Evolutionary conservation across 2,888 invertebrate genomes (phyloP), one percentile per base, ranked within the genome.

Genomic region (Brassicogethes aeneus): DNA sequence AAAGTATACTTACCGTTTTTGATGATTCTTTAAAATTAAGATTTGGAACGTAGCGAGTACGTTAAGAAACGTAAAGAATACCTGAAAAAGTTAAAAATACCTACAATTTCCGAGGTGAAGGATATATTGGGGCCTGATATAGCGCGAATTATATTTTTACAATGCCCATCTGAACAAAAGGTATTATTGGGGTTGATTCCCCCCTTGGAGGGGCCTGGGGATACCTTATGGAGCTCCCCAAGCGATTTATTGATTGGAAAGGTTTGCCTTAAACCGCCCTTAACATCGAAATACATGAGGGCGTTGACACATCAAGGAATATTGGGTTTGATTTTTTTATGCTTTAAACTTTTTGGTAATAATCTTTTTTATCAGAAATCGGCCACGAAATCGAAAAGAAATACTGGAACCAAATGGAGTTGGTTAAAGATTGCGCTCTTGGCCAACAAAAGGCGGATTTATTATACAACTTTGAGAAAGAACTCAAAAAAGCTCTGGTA

Each of bases 261-360:
- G 50, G 60, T 70, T 1, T 60, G 60, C 16, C 48, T 71, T 23
- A 67, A 62, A 40, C 67, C 68, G 3, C 68, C 68, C 2, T 48
- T 63, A 14, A 66, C 68, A 1, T 48, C 55, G 7, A 69, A 64
- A 50, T 57, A 65, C 49, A 54, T 66, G 17, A 61, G 62, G 51
- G 68, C 69, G 3, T 47, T 68, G 17, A 68, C 68, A 1, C 69
- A 69, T 46, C 51, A 65, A 53, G 67, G 65, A 46, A 68, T 69
- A 41, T 45, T 67, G 51, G 57, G 66, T 66, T 55, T 42, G 40
- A 47, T n/a, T n/a, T n/a, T n/a, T n/a, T n/a, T n/a, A n/a, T n/a
- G n/a, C n/a, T n/a, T n/a, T n/a, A n/a, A n/a, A n/a, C n/a, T 3
- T n/a, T n/a, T 2, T 10, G 8, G n/a, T n/a, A n/a, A n/a, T 17